phyloP scores from a whole-genome alignment of 2,797 vertebrate genomes.

The Glossophaga mutica region DNA sequence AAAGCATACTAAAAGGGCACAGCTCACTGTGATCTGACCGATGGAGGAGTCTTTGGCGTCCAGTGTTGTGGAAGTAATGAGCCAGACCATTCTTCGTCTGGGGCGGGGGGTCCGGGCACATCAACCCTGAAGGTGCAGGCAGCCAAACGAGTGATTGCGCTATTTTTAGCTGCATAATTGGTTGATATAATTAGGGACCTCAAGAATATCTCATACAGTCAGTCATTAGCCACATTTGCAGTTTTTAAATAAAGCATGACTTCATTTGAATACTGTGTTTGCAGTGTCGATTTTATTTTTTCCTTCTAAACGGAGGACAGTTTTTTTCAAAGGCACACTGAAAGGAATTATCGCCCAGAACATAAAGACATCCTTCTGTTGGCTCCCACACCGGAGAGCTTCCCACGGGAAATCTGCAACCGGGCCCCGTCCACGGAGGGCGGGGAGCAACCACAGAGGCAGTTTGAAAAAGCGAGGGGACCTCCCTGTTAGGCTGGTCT shows the following conservation, averaged over 20 bases:
- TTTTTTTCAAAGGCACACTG: background rate
- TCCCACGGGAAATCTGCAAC: background rate
- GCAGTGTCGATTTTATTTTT: background rate
- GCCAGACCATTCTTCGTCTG: background rate
- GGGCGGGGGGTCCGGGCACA: background rate
- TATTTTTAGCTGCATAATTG: background rate
- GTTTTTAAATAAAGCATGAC: background rate
- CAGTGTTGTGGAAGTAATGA: background rate
- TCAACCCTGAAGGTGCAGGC: background rate
- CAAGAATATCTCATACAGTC: background rate
- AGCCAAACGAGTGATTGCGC: background rate
- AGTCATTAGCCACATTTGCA: background rate
- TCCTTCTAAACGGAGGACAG: background rate
- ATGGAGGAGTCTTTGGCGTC: background rate
- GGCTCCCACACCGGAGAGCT: background rate
- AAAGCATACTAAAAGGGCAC: background rate
- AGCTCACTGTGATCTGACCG: background rate
- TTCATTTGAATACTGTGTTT: background rate
- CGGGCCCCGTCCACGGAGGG: accelerated
- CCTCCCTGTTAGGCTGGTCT: background rate
- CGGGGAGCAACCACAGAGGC: background rate
- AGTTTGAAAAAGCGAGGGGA: background rate
- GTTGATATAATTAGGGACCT: background rate
- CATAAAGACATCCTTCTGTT: background rate
- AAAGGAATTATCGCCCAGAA: background rate